A percentile compares a stretch with the other conserved stretches of the same genome.
Evolutionary conservation across 2,888 invertebrate species (phyloP).

Genomic region (Micoletzkya japonica): DNA sequence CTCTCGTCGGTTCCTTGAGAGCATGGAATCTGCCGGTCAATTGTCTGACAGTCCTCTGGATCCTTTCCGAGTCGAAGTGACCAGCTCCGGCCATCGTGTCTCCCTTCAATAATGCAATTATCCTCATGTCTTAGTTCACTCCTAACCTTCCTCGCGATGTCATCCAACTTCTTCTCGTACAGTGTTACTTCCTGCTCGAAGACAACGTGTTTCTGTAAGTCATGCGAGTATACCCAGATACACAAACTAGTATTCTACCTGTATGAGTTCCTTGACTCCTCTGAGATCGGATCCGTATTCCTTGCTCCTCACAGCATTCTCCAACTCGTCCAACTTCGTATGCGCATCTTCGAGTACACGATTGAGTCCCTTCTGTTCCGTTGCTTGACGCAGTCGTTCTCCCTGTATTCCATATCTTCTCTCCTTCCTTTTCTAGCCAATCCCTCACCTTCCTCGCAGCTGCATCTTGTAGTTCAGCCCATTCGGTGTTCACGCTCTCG

Average conservation of each 20-base stretch:
- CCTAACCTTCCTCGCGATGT: conserved; percentile 68
- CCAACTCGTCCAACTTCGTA: conserved; percentile 82
- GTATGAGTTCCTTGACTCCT: conserved; percentile 85
- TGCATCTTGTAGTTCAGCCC: conserved; percentile 77
- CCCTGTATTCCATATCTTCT: conserved; percentile 66
- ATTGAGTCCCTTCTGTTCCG: conserved; percentile 73
- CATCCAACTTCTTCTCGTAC: conserved; percentile 81
- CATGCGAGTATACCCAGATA: conserved; percentile 68
- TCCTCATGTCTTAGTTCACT: not conserved
- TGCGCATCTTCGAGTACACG: conserved; percentile 85
- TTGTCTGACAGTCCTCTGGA: conserved; percentile 69
- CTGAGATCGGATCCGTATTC: conserved; percentile 81
- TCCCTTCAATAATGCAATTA: conserved; percentile 64
- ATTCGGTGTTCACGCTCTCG: conserved; percentile 76
- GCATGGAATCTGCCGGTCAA: conserved; percentile 19
- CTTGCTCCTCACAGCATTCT: conserved; percentile 74
- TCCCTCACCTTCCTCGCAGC: conserved; percentile 69
- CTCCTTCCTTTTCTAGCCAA: not conserved
- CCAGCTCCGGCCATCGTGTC: conserved; percentile 88
- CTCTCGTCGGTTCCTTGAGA: conserved; percentile 25
- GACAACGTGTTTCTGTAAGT: conserved; percentile 53
- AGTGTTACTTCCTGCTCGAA: conserved; percentile 82
- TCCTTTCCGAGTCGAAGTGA: conserved; percentile 88
- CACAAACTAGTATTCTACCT: conserved; percentile 73
- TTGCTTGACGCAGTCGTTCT: conserved; percentile 82